Base-by-base conservation (phyloP, 1,140 invertebrate species). In the Drosophila pseudoananassae region DNA sequence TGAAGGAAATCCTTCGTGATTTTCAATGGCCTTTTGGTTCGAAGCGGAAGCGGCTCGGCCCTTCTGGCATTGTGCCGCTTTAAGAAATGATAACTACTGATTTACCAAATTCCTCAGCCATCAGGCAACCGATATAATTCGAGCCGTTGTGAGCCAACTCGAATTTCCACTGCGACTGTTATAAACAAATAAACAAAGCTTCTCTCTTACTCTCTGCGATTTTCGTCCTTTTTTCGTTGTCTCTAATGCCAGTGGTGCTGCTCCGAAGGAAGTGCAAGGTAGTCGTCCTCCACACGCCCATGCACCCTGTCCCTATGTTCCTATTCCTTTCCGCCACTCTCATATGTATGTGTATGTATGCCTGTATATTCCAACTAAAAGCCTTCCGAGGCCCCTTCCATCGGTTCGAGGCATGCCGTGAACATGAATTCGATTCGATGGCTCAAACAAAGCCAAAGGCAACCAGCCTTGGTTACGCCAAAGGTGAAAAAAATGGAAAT, bases 151-250 rank as follows among this genome's bases (percentile, higher is more conserved):
- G 66, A 69, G 64, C 66, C 66, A 69, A 69, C 66, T 70, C 64
- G 64, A 70, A 70, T 70, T 68, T 68, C 63, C 72, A 76, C 54
- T 45, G 46, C 55, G 46, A 75, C 68, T 84, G 81, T 80, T 80
- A 70, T 76, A 84, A 85, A 75, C 65, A 81, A 78, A 87, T 81
- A 81, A 81, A 87, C 82, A 85, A 81, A 56, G 33, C 60, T 20
- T 36, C 29, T 29, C 27, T 52, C 29, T 12, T 9, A 33, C 15
- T 15, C 43, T 50, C 50, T 40, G 59, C 14, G 20, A 20, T 25
- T 27, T 49, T 58, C 29, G 49, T 36, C 12, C 14, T 15, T 23
- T 59, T 20, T 60, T 43, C 56, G 60, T 75, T 76, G 76, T 83
- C 51, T 59, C 58, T 83, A 69, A 78, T 74, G 50, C 50, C 61